Base-by-base conservation (phyloP, 2,888 invertebrate species). In the Melanargia galathea region DNA sequence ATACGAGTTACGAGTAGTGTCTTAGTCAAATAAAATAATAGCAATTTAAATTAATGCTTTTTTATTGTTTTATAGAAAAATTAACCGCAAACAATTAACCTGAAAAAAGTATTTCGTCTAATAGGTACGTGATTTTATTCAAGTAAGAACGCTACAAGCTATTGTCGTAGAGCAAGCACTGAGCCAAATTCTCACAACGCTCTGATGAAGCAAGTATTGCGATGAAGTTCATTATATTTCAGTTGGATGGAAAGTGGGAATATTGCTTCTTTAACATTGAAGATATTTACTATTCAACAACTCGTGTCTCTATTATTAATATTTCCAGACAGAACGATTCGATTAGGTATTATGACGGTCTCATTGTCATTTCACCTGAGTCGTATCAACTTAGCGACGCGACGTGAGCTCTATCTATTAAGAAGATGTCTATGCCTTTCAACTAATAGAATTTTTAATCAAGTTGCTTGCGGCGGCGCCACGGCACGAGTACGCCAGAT, bases 381-480 rank as follows among this genome's bases (percentile, higher is more conserved):
- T 52, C 48, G 49, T 63, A 65, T 58, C 62, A 60, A 65, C 35
- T 63, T n/a, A 63, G 62, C 63, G 56, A 65, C 77, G 77, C 82
- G 56, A 66, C 77, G 77, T 82, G 82, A 85, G 85, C 84, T 87
- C 86, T 85, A 86, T 85, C 85, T 87, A 87, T 88, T 87, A 88
- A 83, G 84, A 79, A 83, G 82, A 83, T 78, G 84, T 85, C 87
- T 83, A 81, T 79, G 85, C 85, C 84, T 90, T 90, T 88, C 82
- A 87, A 89, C 88, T 90, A 91, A 90, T 90, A 90, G 90, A 89
- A 89, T 90, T 89, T 90, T 91, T 90, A 90, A 90, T 90, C 89
- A 90, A 86, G 88, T 89, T 84, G 84, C 80, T 86, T 84, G 87
- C 80, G 87, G 82, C 80, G 81, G 78, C 82, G 82, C 80, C 82